A percentile compares a stretch with the other conserved stretches of the same genome.
Evolutionary conservation across 2,113 vertebrate species (phyloP).

Genomic region (Oenanthe melanoleuca): DNA sequence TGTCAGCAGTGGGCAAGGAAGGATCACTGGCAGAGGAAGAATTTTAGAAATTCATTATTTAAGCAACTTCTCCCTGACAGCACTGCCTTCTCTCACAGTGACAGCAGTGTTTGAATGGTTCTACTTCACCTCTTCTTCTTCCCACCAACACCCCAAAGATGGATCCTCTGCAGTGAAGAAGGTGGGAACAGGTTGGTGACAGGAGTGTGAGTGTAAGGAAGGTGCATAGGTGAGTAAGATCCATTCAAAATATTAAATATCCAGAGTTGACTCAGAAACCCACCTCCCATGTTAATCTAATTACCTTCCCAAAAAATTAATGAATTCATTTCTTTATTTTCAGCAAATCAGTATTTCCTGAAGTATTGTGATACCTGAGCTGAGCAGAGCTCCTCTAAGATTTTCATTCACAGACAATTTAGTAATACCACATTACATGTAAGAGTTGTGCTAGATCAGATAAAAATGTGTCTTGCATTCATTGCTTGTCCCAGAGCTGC

Average conservation of each 20-base stretch:
- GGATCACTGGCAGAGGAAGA: too few species aligned
- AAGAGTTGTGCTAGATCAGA: neutral
- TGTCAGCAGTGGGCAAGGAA: too few species aligned
- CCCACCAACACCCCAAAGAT: neutral
- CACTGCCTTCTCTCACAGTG: neutral
- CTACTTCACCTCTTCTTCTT: neutral
- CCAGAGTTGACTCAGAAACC: neutral
- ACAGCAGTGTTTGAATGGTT: neutral
- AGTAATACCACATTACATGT: neutral
- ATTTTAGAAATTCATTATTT: neutral
- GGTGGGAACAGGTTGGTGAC: neutral
- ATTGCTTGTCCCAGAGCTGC: neutral
- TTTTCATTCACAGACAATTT: slow-evolving; percentile 1
- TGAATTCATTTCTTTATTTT: neutral
- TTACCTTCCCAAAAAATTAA: neutral
- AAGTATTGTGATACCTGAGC: neutral
- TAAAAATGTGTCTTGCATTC: neutral
- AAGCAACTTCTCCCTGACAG: neutral
- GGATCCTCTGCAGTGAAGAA: neutral
- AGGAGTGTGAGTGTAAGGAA: neutral
- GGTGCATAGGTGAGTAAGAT: neutral
- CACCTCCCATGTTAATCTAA: neutral
- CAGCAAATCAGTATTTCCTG: neutral
- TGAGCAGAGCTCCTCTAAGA: neutral
- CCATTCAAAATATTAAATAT: neutral